Percentiles rank a stretch among this genome's conserved stretches.
Conservation (phyloP, 2,797 vertebrate species). For the Oreochromis mossambicus region DNA sequence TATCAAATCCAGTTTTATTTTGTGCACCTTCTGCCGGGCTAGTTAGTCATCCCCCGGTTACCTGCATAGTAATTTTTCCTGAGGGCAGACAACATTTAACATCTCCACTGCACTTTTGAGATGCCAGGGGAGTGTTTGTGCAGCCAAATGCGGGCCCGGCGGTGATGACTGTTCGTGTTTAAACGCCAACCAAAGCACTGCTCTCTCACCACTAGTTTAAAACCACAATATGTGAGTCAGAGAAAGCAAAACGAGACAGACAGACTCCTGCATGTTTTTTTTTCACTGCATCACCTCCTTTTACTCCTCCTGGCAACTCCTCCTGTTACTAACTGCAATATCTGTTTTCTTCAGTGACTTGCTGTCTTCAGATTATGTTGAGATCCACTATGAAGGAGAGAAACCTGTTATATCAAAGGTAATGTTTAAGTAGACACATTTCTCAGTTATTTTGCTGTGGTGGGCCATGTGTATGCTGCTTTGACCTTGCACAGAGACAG, state of each 20-base stretch:
- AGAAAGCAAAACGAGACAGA: conserved; percentile 3
- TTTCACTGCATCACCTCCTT: background rate
- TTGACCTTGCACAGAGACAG: background rate
- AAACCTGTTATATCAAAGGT: conserved; percentile 91
- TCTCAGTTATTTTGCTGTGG: background rate
- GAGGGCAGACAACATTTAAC: conserved; percentile 18
- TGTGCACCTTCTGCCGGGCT: background rate
- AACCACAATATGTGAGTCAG: conserved; percentile 51
- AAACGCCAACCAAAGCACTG: conserved; percentile 16
- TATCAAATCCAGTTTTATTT: background rate
- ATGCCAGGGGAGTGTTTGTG: conserved; percentile 26
- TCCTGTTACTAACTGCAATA: background rate
- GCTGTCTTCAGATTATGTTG: conserved; percentile 93
- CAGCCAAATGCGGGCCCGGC: conserved; percentile 21
- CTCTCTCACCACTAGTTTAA: background rate
- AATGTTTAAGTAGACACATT: conserved; percentile 30
- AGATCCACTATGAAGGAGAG: conserved; percentile 92
- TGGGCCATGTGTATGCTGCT: background rate
- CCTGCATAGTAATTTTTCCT: background rate
- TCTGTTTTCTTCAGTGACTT: conserved; percentile 82
- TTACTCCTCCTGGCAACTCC: background rate
- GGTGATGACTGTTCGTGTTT: conserved; percentile 42
- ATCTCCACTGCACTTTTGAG: conserved; percentile 14
- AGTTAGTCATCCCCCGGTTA: conserved; percentile 6
- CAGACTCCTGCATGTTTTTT: background rate